phyloP scores from a whole-genome alignment of 2,797 vertebrate species.

The Austrolebias charrua region DNA sequence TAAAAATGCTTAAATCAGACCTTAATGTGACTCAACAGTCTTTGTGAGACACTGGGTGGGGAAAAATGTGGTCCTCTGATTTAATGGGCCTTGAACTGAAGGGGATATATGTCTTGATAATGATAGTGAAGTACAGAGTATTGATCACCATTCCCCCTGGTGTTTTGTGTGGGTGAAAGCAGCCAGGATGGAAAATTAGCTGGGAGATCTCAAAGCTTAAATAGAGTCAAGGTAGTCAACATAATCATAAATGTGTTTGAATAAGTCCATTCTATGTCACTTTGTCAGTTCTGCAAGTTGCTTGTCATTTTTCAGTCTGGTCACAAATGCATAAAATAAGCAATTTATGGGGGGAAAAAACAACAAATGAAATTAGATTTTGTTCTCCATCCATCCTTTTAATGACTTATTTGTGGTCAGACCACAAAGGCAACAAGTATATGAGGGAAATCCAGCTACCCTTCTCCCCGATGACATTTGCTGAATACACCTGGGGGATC shows the following conservation, averaged over 20 bases:
- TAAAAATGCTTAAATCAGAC: constrained; percentile 75
- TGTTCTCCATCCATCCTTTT: no score
- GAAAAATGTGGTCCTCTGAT: constrained; percentile 71
- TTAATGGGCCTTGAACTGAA: constrained; percentile 71
- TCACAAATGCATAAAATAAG: constrained; percentile 19
- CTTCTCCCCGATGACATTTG: no score
- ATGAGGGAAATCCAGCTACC: no score
- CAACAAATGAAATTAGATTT: no score
- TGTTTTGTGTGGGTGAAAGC: constrained; percentile 71
- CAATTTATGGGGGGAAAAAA: constrained; percentile 8
- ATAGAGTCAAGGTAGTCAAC: constrained; percentile 45
- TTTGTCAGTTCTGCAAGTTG: constrained; percentile 53
- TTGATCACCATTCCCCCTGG: constrained; percentile 75
- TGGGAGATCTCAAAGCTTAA: constrained; percentile 56
- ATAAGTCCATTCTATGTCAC: constrained; percentile 49
- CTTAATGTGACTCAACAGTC: constrained; percentile 72
- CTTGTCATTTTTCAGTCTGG: constrained; percentile 43
- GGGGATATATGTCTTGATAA: constrained; percentile 79
- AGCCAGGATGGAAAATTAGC: constrained; percentile 63
- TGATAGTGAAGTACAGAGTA: constrained; percentile 73
- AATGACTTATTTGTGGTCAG: no score
- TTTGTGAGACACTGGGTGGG: constrained; percentile 59
- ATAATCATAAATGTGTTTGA: constrained; percentile 75
- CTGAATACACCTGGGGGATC: no score
- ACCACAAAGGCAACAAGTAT: no score